These are phyloP conservation scores for Crypturellus tataupa DNA, from an alignment of 2,797 vertebrate genomes.

Conservation along the genomic window DNA sequence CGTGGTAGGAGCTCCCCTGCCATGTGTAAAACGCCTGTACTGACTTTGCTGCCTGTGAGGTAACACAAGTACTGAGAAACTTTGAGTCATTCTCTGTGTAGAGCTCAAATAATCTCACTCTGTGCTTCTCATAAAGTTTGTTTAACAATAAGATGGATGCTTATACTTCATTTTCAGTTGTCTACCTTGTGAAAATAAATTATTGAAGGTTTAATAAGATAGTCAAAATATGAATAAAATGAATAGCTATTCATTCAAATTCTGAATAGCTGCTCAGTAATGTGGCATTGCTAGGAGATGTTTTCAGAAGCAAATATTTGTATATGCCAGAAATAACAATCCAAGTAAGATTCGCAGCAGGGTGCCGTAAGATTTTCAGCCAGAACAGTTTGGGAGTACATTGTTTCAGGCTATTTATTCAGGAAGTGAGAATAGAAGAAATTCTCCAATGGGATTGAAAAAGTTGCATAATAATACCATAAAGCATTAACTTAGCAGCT, in stretches of 20 bases:
- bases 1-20: neutral
- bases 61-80: neutral
- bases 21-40: neutral
- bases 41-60: neutral
- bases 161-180: neutral
- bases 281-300: conserved; percentile 16
- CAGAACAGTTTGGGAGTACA: conserved; percentile 68
- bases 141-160: neutral
- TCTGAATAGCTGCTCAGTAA: conserved; percentile 37
- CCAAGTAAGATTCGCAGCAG: conserved; percentile 77
- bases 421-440: conserved; percentile 76
- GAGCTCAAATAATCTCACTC: neutral
- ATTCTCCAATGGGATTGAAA: conserved; percentile 74
- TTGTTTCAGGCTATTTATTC: conserved; percentile 80
- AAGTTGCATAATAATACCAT: conserved; percentile 77
- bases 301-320: conserved; percentile 70
- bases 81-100: rapidly evolving
- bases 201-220: conserved; percentile 52
- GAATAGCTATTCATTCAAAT: no score
- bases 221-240: conserved; percentile 47
- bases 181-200: conserved; percentile 39
- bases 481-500: conserved; percentile 83
- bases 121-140: neutral
- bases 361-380: conserved; percentile 75
- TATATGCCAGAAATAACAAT: conserved; percentile 79